phyloP scores from a whole-genome alignment of 2,797 vertebrate species.

The Corythornis leucogaster region DNA sequence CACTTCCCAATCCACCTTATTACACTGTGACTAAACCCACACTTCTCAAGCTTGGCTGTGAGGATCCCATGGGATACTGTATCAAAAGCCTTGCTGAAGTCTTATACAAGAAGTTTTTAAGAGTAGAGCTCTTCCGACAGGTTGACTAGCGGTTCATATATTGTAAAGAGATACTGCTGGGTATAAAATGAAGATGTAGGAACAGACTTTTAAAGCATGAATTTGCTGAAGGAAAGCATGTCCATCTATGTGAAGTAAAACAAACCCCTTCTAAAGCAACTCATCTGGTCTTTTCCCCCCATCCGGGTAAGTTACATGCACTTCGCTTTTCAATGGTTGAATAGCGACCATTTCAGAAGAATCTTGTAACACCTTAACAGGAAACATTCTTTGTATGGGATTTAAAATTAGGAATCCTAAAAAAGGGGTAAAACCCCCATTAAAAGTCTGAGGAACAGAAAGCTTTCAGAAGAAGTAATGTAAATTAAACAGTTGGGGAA shows the following conservation, averaged over 20 bases:
- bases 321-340: neutral
- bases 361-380: neutral
- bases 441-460: neutral
- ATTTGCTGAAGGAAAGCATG: neutral
- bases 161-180: neutral
- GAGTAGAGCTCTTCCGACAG: neutral
- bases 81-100: no score
- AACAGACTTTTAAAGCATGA: neutral
- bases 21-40: no score
- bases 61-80: no score
- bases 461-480: neutral
- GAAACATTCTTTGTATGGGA: neutral
- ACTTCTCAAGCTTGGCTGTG: no score
- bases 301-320: neutral
- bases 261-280: neutral
- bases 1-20: no score
- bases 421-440: neutral
- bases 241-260: conserved; percentile 24
- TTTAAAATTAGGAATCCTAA: neutral
- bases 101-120: neutral
- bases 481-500: neutral
- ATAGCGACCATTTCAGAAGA: neutral
- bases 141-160: neutral
- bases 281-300: neutral
- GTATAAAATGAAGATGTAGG: neutral